Base-by-base conservation (phyloP, 2,888 invertebrate species). In the Liopterus haemorrhoidalis region DNA sequence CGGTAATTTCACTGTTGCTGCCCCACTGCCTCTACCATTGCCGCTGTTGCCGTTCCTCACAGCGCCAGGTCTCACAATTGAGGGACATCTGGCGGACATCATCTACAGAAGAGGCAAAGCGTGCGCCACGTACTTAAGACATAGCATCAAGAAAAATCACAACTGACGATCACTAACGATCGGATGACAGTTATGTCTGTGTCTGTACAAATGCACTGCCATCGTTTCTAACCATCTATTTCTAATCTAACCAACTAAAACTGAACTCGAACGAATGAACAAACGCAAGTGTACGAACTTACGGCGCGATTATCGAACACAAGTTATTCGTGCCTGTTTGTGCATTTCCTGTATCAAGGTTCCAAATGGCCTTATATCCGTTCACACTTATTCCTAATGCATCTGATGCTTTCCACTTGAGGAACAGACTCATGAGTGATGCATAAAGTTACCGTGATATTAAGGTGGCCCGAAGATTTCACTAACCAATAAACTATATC, bases 111-210 rank as follows among this genome's bases (percentile, higher is more conserved):
- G 73, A 51, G 67, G 73, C 62, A 80, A 79, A 70, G 81, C 80
- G 62, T 81, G 82, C 70, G 81, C 79, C 66, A 74, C 69, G 63
- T 81, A 77, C 69, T 73, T 82, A 65, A 74, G 78, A 64, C 76
- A 75, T 70, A 81, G 80, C 70, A 73, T 81, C 70, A 76, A 73
- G 68, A 71, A 70, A 51, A 71, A 68, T 61, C 39, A 38, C 27
- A 31, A 27, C 28, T 33, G n/a, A 38, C 59, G 64, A 48, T 64
- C 60, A 49, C 61, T 57, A 43, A 56, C 57, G 48, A 52, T 54
- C 46, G 16, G 36, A 20, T 16, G 32, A 11, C 24, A 16, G 12
- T 4, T 20, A 38, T 21, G 31, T 38, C 28, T 33, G 21, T 16
- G 21, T 41, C 18, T 27, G 31, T 35, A 42, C 18, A 15, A 20